Base-by-base conservation (phyloP, 2,113 vertebrate species). In the Neogobius melanostomus region DNA sequence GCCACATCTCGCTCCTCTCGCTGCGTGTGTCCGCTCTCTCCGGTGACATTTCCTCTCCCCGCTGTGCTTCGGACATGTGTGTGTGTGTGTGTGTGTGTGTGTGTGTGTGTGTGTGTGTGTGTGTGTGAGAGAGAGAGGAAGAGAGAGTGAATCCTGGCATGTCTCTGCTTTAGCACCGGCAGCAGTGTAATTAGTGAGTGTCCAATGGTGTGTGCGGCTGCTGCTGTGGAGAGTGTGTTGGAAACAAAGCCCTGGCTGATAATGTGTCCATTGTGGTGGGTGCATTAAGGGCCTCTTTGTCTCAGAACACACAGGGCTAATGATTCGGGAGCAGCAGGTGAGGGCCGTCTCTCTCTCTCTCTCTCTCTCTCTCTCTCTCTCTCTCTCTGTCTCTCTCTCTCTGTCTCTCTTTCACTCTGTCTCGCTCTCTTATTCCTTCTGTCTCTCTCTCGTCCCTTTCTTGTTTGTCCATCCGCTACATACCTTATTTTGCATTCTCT, bases 271-370 rank as follows among this genome's bases (percentile, higher is more conserved):
- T 98, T 98, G 95, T 97, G 93, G 91, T 87, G 89, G 91, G 90
- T 94, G 93, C 95, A 96, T 96, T 95, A 95, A 94, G 87, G 90
- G 84, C 89, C 91, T 94, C 95, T 97, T 97, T 98, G 95, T 98
- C 96, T 92, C 90, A 86, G 88, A 90, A 85, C 95, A 93, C 94
- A 92, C 94, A 95, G 95, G 95, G 95, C 94, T 96, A 97, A 97
- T 98, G 94, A 94, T 96, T 96, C 94, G 94, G 93, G 94, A 96
- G 96, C 95, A 96, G 95, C 95, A 97, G 95, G 96, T 96, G 95
- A 98, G 94, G 94, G 89, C 89, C 88, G 82, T 88, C 78, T 81
- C 78, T 85, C 49, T 71, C 72, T 56, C 75, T 69, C 71, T 66
- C 68, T 76, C 71, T 68, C 80, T 83, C 78, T 80, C 82, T 84